phyloP scores from a whole-genome alignment of 2,888 invertebrate genomes.

The Mylabris sibirica region DNA sequence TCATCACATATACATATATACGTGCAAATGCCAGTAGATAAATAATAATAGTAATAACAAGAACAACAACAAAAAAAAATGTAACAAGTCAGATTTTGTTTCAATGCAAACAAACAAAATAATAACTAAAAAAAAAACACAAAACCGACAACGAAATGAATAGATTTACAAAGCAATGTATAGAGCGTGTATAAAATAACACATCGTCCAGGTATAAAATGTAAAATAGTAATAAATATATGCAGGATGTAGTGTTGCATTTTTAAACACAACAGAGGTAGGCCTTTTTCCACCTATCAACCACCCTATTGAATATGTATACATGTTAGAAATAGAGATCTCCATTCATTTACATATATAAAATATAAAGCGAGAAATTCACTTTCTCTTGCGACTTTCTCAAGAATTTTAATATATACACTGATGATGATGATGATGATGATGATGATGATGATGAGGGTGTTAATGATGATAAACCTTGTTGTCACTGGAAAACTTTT shows the following conservation, averaged over 20 bases:
- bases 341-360: conserved; percentile 37
- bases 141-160: background rate
- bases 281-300: conserved; percentile 40
- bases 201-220: conserved; percentile 26
- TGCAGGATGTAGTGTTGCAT: conserved; percentile 33
- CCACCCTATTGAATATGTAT: conserved; percentile 44
- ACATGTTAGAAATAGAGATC: conserved; percentile 39
- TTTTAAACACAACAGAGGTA: conserved; percentile 36
- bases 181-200: conserved; percentile 24
- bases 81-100: too few species aligned
- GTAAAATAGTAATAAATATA: conserved; percentile 33
- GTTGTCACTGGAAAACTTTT: background rate
- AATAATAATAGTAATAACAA: background rate
- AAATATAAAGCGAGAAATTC: conserved; percentile 36
- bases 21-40: background rate
- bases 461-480: background rate
- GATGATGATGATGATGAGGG: background rate
- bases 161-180: conserved; percentile 34
- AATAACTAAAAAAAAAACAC: conserved; percentile 18
- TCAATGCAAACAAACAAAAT: too few species aligned
- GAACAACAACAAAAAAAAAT: background rate
- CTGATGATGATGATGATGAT: background rate
- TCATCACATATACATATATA: background rate
- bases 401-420: conserved; percentile 4
- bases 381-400: conserved; percentile 16